Evolutionary conservation across 2,797 vertebrate genomes (phyloP).

Genomic region (Cephalopachus bancanus): DNA sequence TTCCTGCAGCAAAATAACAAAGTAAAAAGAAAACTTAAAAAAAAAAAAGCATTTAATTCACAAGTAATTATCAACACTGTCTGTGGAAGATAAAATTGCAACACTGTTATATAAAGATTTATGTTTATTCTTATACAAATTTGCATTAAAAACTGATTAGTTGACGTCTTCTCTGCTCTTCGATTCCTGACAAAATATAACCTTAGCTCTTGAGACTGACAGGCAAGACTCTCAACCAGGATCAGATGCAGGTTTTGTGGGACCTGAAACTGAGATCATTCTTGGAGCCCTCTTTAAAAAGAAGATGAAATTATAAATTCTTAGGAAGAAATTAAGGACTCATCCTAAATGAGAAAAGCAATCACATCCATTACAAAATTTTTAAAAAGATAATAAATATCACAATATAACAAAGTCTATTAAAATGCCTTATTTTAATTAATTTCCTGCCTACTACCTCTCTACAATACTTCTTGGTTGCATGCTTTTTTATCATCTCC

Average conservation of each 20-base stretch:
- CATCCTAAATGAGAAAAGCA: slow-evolving; percentile 2
- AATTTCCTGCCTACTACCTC: not conserved
- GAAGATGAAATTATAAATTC: slow-evolving; percentile 35
- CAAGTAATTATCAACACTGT: slow-evolving; percentile 73
- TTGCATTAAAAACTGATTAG: slow-evolving; percentile 50
- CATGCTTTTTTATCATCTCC: not conserved
- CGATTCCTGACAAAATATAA: not conserved
- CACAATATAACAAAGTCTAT: not conserved
- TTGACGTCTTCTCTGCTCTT: not conserved
- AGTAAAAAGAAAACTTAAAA: slow-evolving; percentile 65
- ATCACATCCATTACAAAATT: not conserved
- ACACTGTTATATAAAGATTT: slow-evolving; percentile 55
- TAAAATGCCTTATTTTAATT: not conserved
- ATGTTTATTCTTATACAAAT: slow-evolving; percentile 60
- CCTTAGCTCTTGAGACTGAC: not conserved
- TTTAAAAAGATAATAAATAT: slow-evolving; percentile 24
- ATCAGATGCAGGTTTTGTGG: not conserved
- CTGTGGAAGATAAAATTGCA: slow-evolving; percentile 66
- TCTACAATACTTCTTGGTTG: not conserved
- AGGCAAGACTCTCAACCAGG: not conserved
- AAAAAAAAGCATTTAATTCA: slow-evolving; percentile 69
- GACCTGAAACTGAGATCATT: not conserved
- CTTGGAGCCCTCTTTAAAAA: not conserved
- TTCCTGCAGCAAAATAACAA: slow-evolving; percentile 75
- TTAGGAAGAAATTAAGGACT: not conserved